Evolutionary conservation across 1,140 invertebrate species (phyloP), one percentile per base, ranked within the genome.

Genomic region (Saxidomus purpurata): DNA sequence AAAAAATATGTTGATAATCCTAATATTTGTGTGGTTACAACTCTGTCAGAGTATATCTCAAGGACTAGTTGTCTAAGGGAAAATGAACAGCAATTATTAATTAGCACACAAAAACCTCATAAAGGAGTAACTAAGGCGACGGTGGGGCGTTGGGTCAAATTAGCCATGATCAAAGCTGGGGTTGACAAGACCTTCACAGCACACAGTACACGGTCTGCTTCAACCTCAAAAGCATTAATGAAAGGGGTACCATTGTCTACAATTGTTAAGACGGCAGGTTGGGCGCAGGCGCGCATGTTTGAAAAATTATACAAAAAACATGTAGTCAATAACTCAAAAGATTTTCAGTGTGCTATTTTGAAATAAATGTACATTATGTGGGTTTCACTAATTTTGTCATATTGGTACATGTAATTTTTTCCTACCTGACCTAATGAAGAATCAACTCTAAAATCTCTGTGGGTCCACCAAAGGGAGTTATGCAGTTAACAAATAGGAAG

Each of bases 191-290:
- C 25, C 6, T 84, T 67, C 28, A 71, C 34, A n/a, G 31, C 82
- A 25, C 82, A 84, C 34, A 84, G 82, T 22, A 71, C 63, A 0
- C 22, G 63, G 19, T 61, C 63, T 8, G 63, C 82, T 15, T 59
- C 82, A 11, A 36, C 43, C 25, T 84, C 82, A 43, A 22, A 17
- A 4, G 82, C 82, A 13, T 34, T 8, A 6, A 3, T 22, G 31
- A 17, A 40, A 47, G 82, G 63, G 13, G 82, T 84, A 1, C 61
- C 82, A 47, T 36, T 84, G 34, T 15, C 36, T 3, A 47, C 19
- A 19, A 84, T 84, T 19, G 31, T 84, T 38, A 84, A 84, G n/a
- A 43, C 82, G 1, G 82, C 82, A 28, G 59, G 82, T n/a, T 84
- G 82, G 82, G 38, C 15, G 22, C 34, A 61, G 1, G 34, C 82